Conservation (phyloP, 2,797 vertebrate species). For the Pyrocephalus nanus region DNA sequence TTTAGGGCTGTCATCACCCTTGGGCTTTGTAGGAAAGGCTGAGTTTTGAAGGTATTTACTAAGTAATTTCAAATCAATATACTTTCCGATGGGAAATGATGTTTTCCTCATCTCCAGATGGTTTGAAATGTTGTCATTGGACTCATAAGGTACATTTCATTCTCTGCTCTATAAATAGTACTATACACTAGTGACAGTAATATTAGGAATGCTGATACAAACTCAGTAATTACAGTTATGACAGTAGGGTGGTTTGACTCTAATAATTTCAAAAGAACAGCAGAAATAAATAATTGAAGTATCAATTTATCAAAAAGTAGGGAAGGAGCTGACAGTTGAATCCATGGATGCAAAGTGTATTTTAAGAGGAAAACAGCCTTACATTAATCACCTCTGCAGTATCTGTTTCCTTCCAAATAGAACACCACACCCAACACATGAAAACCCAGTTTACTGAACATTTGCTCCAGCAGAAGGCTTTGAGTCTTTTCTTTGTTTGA, state of each 20-base stretch:
- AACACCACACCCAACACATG: not conserved
- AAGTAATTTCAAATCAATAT: not conserved
- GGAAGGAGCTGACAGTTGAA: not conserved
- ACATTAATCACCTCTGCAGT: not conserved
- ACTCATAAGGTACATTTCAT: not conserved
- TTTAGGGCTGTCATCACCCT: not conserved
- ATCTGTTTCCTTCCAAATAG: not conserved
- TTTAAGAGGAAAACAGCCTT: not conserved
- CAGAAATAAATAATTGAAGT: not conserved
- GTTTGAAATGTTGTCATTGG: not conserved
- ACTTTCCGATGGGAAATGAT: not conserved
- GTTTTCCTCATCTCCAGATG: not conserved
- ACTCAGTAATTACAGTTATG: not conserved
- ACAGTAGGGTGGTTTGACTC: not conserved
- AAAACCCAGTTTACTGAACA: not conserved
- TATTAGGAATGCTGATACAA: not conserved
- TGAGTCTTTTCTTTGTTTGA: not conserved
- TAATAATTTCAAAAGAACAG: not conserved
- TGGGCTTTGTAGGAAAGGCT: not conserved
- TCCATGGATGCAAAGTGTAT: not conserved
- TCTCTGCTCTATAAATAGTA: not conserved
- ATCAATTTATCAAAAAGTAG: not conserved
- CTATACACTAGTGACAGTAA: not conserved
- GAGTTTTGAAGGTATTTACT: not conserved
- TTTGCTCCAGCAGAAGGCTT: not conserved